Percentiles rank a stretch among this genome's conserved stretches.
These are phyloP conservation scores for Phoenicopterus ruber DNA, from an alignment of 2,113 vertebrate species.

Conservation along the genomic window DNA sequence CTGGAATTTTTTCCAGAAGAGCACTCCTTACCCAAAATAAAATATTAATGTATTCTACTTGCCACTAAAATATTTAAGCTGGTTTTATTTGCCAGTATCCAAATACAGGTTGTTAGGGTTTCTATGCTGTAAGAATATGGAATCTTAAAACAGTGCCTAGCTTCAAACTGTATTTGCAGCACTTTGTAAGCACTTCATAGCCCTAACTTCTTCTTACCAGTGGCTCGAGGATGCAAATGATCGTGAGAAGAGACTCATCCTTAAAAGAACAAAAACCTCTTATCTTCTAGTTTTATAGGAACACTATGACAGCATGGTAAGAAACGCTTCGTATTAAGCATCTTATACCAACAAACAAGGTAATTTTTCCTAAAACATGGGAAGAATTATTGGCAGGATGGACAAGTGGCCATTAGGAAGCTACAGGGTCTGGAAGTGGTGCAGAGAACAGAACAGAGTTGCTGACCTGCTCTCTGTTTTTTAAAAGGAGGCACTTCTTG, in stretches of 20 bases:
- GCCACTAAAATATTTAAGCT: slow-evolving; percentile 4
- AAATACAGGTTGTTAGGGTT: neutral
- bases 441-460: neutral
- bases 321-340: neutral
- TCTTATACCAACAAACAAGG: neutral
- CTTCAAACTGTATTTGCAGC: neutral
- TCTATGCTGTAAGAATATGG: neutral
- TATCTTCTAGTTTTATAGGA: neutral
- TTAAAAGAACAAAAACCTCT: neutral
- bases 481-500: neutral
- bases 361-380: neutral
- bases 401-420: neutral
- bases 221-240: neutral
- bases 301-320: neutral
- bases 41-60: neutral
- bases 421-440: neutral
- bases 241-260: neutral
- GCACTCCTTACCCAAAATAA: neutral
- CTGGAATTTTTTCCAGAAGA: neutral
- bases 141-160: neutral
- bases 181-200: neutral
- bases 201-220: neutral
- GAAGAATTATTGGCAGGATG: neutral
- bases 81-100: neutral
- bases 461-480: neutral